These are phyloP conservation scores for Enteromius trimaculatus DNA, from an alignment of 2,797 vertebrate genomes.

Conservation along the genomic window DNA sequence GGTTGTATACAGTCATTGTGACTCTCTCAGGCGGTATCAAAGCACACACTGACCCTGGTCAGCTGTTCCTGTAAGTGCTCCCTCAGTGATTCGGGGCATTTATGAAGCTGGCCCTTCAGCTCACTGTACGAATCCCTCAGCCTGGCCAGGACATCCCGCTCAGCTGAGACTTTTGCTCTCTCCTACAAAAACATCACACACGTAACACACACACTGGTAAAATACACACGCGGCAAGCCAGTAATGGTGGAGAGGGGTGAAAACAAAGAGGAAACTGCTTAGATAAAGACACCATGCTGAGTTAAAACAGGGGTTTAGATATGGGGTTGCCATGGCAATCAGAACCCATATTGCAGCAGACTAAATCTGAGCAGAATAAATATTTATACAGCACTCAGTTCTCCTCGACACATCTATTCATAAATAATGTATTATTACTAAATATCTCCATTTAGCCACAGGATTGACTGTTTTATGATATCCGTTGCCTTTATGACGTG, in stretches of 20 bases:
- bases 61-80: slow-evolving; percentile 97
- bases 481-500: background rate
- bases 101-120: slow-evolving; percentile 97
- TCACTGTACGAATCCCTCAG: slow-evolving; percentile 92
- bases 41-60: slow-evolving; percentile 92
- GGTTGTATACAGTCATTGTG: slow-evolving; percentile 29
- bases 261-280: slow-evolving; percentile 50
- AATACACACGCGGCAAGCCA: slow-evolving; percentile 45
- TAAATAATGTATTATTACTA: background rate
- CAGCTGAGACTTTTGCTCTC: slow-evolving; percentile 95
- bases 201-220: slow-evolving; percentile 55
- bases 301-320: slow-evolving; percentile 26
- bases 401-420: background rate
- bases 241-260: slow-evolving; percentile 20
- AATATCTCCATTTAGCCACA: slow-evolving; percentile 1
- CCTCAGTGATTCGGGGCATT: slow-evolving; percentile 96
- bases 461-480: background rate
- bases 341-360: slow-evolving; percentile 21
- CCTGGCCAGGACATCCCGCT: slow-evolving; percentile 93
- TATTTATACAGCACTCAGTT: slow-evolving; percentile 32
- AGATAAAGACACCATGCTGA: slow-evolving; percentile 38
- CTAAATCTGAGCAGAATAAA: slow-evolving; percentile 40
- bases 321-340: slow-evolving; percentile 42
- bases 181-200: slow-evolving; percentile 88
- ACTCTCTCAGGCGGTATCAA: slow-evolving; percentile 44